Base-by-base conservation (phyloP, 2,797 vertebrate species). In the Petrocephalus schoutedeni region DNA sequence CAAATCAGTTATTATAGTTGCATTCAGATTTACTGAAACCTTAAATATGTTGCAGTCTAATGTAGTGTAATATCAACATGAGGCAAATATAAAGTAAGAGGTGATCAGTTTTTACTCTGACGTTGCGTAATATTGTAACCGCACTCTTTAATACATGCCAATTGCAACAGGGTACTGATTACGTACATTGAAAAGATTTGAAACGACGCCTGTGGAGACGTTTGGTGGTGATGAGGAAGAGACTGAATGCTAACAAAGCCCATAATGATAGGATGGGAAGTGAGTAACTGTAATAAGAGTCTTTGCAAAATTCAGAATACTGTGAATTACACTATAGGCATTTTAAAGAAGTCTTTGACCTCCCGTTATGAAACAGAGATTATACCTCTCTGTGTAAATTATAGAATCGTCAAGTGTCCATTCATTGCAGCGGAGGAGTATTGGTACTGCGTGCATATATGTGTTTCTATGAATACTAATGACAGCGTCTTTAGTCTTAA, bases 361-460 rank as follows among this genome's bases (percentile, higher is more conserved):
- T 21, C 59, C 41, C 41, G 19, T 86, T 67, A 86, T 51, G 59
- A 59, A 64, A 67, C 59, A 49, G 58, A 86, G 41, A 61, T 86
- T 64, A 86, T 86, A 59, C 59, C 5, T 64, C 58, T 86, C 41
- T 86, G 49, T 8, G 86, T 64, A 86, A 86, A 86, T 86, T 64
- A 64, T 9, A 49, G 19, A 58, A 64, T 67, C 61, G 10, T 67
- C 56, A 21, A 86, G 58, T 86, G 41, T 51, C 61, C 59, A 67
- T 86, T 67, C 86, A 64, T 53, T 86, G 41, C 85, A 49, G 85
- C 45, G 1, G 59, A 61, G 85, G 57, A 64, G 41, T 57, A 36
- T 86, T 59, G 19, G 59, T 59, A 41, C 59, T 86, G 54, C 51
- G 59, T 86, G 56, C 54, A 36, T 41, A 58, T 86, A 86, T 59